Percentiles rank a stretch among this genome's conserved stretches.
Conservation (phyloP, 2,113 vertebrate genomes). For the Poeciliopsis prolifica region DNA sequence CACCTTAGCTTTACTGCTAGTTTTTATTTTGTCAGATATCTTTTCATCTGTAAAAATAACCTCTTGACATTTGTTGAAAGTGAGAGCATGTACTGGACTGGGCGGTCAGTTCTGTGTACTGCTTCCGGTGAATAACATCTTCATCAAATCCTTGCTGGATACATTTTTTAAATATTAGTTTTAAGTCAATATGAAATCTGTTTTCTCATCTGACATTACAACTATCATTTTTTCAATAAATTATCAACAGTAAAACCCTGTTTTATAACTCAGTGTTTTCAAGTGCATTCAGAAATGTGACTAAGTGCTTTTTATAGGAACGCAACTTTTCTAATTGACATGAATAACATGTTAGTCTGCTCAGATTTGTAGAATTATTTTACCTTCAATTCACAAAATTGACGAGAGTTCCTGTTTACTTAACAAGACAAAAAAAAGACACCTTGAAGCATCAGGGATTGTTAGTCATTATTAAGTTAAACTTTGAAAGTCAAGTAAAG, state of each 20-base stretch:
- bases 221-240: too few relatives aligned
- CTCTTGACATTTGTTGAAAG: too few relatives aligned
- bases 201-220: too few relatives aligned
- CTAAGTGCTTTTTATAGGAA: not conserved
- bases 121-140: too few relatives aligned
- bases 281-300: not conserved
- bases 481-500: not conserved
- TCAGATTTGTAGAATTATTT: not conserved
- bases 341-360: not conserved
- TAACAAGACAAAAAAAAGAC: not conserved
- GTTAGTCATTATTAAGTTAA: not conserved
- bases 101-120: too few relatives aligned
- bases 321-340: not conserved
- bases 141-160: too few relatives aligned
- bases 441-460: not conserved
- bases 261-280: too few relatives aligned
- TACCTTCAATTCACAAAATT: not conserved
- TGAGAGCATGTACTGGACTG: too few relatives aligned
- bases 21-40: slow-evolving; percentile 65
- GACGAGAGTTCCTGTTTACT: not conserved
- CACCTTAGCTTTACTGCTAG: slow-evolving; percentile 58
- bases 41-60: slow-evolving; percentile 63
- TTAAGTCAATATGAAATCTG: too few relatives aligned
- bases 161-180: too few relatives aligned
- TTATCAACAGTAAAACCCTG: too few relatives aligned